A percentile compares a stretch with the other conserved stretches of the same genome.
Conservation (phyloP, 2,888 invertebrate genomes). For the Drosophila peninsularis region DNA sequence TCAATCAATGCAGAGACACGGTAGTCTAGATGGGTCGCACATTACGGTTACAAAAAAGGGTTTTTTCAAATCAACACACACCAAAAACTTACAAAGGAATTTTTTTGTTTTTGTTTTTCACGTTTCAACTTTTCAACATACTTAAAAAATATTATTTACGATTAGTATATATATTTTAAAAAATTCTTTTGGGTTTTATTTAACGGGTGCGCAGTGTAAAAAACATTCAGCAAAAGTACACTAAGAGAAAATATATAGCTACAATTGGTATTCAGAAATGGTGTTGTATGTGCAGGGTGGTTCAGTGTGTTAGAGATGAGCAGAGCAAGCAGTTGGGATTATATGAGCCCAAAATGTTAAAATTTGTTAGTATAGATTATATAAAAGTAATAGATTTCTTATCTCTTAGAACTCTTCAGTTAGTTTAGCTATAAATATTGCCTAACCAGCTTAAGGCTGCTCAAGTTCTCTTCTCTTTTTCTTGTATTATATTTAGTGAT, state of each 20-base stretch:
- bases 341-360: background rate
- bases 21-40: slow-evolving; percentile 75
- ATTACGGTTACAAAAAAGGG: slow-evolving; percentile 45
- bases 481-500: too few relatives aligned
- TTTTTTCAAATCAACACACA: slow-evolving; percentile 32
- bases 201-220: slow-evolving; percentile 17
- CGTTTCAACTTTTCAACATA: slow-evolving; percentile 23
- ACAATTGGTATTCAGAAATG: slow-evolving; percentile 4
- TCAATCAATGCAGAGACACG: slow-evolving; percentile 59
- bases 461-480: background rate
- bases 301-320: slow-evolving; percentile 9
- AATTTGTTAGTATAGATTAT: background rate
- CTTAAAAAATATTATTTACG: slow-evolving; percentile 4
- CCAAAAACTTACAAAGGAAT: slow-evolving; percentile 35
- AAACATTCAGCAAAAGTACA: slow-evolving; percentile 33
- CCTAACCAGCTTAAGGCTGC: too few relatives aligned
- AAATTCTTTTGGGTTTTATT: background rate
- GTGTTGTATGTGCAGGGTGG: slow-evolving; percentile 2
- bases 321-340: background rate
- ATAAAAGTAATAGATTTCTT: background rate
- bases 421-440: background rate
- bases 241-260: slow-evolving; percentile 18
- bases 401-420: background rate
- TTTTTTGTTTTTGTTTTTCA: background rate
- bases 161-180: background rate